Evolutionary conservation across 2,797 vertebrate species (phyloP), one percentile per base, ranked within the genome.

Genomic region (Pangasius krempfi): DNA sequence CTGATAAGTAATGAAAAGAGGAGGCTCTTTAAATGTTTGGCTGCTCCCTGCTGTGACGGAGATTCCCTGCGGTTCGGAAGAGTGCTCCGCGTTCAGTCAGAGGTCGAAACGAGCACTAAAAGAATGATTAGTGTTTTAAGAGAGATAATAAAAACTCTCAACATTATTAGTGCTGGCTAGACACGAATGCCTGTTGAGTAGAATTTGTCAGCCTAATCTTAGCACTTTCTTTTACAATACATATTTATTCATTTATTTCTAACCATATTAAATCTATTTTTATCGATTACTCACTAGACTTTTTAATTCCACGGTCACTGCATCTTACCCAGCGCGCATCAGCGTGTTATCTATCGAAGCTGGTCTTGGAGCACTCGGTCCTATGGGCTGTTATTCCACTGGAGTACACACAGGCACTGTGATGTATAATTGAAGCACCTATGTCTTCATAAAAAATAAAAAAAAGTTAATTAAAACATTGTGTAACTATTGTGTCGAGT

Each of bases 11-110:
- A 90, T 90, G 90, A 90, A 90, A 90, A 87, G 88, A 87, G 58
- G 86, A 91, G 89, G 60, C 80, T 80, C 88, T 86, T 89, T 91
- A 91, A 90, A 91, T 86, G 79, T 91, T 92, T 89, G 89, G 84
- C 66, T 85, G 86, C 64, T 86, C 89, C 87, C 85, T 40, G 78
- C 83, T 83, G 91, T 7, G 81, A 18, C 33, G 27, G 44, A 72
- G 66, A 78, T 82, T 90, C 87, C 87, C 78, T n/a, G 79, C 83
- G 70, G 89, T 80, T 89, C 40, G 66, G 72, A 73, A 75, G 90
- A 88, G 78, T 70, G 81, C 83, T 81, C 62, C 78, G 72, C 52
- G 64, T 85, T 90, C 73, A 78, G 37, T 87, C 56, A 78, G 64
- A 62, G 83, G 47, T 88, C 79, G 27, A 85, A 88, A 86, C 33